These are phyloP conservation scores for Napeogenes inachia DNA, from an alignment of 2,888 invertebrate species.

Conservation along the genomic window DNA sequence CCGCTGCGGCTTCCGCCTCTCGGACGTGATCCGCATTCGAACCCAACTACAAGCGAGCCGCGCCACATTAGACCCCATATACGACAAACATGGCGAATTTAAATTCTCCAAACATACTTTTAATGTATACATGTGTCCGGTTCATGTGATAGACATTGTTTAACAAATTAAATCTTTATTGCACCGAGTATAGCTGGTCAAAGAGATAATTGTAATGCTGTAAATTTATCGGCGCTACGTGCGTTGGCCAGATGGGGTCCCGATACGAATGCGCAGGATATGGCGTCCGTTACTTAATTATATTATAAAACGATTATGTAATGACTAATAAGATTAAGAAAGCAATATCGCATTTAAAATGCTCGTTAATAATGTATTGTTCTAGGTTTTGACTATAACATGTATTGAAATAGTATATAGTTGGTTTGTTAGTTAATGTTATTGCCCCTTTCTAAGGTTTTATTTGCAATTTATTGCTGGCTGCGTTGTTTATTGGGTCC, in stretches of 20 bases:
- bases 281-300: conserved; percentile 7
- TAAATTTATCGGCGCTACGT: conserved; percentile 31
- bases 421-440: conserved; percentile 10
- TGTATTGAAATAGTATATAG: conserved; percentile 8
- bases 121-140: conserved; percentile 57
- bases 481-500: conserved; percentile 31
- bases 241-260: conserved; percentile 5
- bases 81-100: conserved; percentile 52
- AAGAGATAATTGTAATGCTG: conserved; percentile 31
- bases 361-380: conserved; percentile 13
- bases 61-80: conserved; percentile 45
- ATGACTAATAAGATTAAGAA: neutral
- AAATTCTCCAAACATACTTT: conserved; percentile 53
- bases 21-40: conserved; percentile 57
- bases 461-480: conserved; percentile 37
- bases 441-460: conserved; percentile 32
- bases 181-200: conserved; percentile 20
- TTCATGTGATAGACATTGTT: conserved; percentile 49
- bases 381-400: conserved; percentile 9
- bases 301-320: conserved; percentile 18
- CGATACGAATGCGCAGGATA: no score
- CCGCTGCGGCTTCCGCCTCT: conserved; percentile 72
- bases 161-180: conserved; percentile 44
- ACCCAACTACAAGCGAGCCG: conserved; percentile 56
- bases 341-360: conserved; percentile 1